Evolutionary conservation across 2,797 vertebrate genomes (phyloP).

Genomic region (Sorex maritimensis): DNA sequence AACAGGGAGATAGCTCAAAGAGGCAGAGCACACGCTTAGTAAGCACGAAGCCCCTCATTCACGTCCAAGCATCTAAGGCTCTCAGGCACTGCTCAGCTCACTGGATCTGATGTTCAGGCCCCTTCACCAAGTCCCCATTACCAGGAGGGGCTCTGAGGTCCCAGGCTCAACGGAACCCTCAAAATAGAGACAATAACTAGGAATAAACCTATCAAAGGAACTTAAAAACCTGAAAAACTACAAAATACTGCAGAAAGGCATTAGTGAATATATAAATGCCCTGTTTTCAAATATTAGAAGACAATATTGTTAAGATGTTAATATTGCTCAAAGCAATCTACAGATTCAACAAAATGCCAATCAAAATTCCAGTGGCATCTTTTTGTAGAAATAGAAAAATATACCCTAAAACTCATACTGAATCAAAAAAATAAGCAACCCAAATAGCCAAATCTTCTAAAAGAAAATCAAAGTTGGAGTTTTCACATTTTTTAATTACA

Average conservation of each 20-base stretch:
- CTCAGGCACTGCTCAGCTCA: no score
- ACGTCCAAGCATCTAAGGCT: no score
- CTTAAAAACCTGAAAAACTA: conserved; percentile 2
- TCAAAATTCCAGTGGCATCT: not conserved
- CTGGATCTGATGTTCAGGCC: no score
- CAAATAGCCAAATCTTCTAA: conserved; percentile 2
- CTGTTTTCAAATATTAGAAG: no score
- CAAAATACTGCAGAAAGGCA: conserved; percentile 22
- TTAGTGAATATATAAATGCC: conserved; percentile 13
- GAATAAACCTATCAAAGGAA: conserved; percentile 2
- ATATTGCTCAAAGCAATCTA: no score
- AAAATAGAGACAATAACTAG: conserved; percentile 5
- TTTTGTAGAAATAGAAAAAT: conserved; percentile 45
- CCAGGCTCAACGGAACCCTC: not conserved
- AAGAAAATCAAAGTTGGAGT: not conserved
- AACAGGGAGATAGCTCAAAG: no score
- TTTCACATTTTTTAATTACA: conserved; percentile 28
- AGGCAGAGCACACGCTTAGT: no score
- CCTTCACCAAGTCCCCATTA: no score
- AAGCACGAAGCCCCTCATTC: no score
- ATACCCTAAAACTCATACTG: conserved; percentile 11
- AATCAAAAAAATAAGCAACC: conserved; percentile 1
- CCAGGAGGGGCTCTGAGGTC: no score
- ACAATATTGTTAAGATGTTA: no score
- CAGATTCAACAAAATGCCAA: no score